These are phyloP conservation scores for Chloropsis cyanopogon DNA, from an alignment of 2,113 vertebrate species.

Conservation along the genomic window DNA sequence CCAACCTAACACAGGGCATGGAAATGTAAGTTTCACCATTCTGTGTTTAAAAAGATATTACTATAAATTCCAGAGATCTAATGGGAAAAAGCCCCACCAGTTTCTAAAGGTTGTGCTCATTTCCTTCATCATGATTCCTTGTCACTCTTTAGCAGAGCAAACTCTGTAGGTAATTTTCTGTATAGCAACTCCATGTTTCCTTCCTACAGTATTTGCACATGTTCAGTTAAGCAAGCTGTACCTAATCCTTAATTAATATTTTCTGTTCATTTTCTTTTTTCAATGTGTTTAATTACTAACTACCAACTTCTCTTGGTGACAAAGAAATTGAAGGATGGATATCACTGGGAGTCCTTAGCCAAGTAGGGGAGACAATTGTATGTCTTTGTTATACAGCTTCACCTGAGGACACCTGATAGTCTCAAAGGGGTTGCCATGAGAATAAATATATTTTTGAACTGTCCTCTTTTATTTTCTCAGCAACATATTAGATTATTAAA, in stretches of 20 bases:
- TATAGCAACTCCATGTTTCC: not conserved
- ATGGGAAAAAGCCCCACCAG: not conserved
- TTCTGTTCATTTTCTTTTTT: not conserved
- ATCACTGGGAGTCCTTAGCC: not conserved
- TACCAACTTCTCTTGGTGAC: not conserved
- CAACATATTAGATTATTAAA: not conserved
- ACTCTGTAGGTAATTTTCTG: not conserved
- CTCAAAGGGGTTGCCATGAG: not conserved
- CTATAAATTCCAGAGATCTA: not conserved
- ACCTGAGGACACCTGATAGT: not conserved
- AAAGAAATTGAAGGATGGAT: not conserved
- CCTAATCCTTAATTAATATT: not conserved
- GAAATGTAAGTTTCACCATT: not conserved
- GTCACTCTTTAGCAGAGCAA: not conserved
- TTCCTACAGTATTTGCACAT: not conserved
- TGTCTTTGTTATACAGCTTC: not conserved
- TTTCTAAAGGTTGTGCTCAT: not conserved
- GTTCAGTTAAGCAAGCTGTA: not conserved
- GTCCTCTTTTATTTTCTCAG: not conserved
- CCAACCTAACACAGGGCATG: not conserved
- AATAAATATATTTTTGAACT: not conserved
- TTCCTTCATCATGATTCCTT: not conserved
- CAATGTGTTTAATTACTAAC: not conserved
- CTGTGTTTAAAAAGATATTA: not conserved
- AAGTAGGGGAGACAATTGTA: not conserved